Percentiles rank a stretch among this genome's conserved stretches.
These are phyloP conservation scores for Chrysolina americana DNA, from an alignment of 2,888 invertebrate genomes.

Conservation along the genomic window DNA sequence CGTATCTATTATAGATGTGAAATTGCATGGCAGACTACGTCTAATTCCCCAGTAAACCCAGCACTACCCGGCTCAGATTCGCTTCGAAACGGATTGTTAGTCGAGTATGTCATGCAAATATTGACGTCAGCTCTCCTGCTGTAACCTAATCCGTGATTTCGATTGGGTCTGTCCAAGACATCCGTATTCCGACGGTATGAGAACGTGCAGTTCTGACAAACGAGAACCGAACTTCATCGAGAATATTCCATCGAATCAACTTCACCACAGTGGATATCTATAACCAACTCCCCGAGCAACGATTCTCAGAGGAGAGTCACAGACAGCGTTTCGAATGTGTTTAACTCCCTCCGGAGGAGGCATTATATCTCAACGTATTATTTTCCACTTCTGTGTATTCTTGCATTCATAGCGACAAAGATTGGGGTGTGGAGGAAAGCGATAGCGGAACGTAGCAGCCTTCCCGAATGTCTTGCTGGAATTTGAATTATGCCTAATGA, in stretches of 20 bases:
- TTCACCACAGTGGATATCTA: not conserved
- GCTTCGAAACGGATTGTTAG: not conserved
- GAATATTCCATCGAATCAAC: not conserved
- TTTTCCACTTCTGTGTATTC: constrained; percentile 7
- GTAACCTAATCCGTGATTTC: not conserved
- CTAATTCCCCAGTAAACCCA: too few species aligned
- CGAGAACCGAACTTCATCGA: not conserved
- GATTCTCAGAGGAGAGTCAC: not conserved
- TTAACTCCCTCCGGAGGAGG: too few species aligned
- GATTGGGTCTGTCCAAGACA: not conserved
- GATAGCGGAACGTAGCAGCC: not conserved
- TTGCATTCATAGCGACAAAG: not conserved
- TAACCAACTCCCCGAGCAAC: not conserved
- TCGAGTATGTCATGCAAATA: not conserved
- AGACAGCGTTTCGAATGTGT: too few species aligned
- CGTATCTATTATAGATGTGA: too few species aligned
- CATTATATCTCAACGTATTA: not conserved
- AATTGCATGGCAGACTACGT: too few species aligned
- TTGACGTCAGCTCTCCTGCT: not conserved
- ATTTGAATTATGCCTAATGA: not conserved
- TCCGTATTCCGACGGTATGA: not conserved
- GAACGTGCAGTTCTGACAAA: not conserved
- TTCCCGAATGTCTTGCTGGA: not conserved
- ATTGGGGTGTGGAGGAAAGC: not conserved
- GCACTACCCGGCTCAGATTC: too few species aligned